Evolutionary conservation across 2,113 vertebrate genomes (phyloP).

Genomic region (Chionis minor): DNA sequence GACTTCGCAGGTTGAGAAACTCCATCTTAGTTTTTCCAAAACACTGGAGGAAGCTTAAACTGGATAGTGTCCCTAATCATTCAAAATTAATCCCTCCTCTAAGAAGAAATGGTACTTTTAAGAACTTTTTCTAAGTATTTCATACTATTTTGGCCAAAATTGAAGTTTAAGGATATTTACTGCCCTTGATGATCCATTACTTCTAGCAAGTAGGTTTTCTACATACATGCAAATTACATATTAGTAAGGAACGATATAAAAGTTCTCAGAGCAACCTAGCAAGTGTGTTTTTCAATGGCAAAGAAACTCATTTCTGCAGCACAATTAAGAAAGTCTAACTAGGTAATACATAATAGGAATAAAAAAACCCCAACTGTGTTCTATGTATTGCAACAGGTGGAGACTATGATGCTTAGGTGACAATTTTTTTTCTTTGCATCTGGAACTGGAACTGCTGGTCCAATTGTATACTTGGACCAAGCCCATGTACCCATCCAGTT

Average conservation of each 20-base stretch:
- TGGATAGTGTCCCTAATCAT: not conserved
- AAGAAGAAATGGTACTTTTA: not conserved
- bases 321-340: not conserved
- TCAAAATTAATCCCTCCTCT: not conserved
- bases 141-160: not conserved
- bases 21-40: slow-evolving; percentile 30
- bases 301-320: not conserved
- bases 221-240: not conserved
- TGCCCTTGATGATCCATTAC: not conserved
- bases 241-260: not conserved
- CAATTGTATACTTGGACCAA: not conserved
- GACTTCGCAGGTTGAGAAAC: slow-evolving; percentile 11
- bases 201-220: not conserved
- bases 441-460: not conserved
- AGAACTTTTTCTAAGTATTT: not conserved
- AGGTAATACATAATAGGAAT: not conserved
- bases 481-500: not conserved
- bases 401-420: not conserved
- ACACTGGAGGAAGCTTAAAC: not conserved
- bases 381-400: not conserved
- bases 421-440: not conserved
- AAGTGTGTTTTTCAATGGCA: not conserved
- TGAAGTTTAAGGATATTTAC: not conserved
- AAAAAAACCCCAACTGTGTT: not conserved
- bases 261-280: not conserved